Evolutionary conservation across 2,797 vertebrate genomes (phyloP).

Genomic region (Coluber constrictor): DNA sequence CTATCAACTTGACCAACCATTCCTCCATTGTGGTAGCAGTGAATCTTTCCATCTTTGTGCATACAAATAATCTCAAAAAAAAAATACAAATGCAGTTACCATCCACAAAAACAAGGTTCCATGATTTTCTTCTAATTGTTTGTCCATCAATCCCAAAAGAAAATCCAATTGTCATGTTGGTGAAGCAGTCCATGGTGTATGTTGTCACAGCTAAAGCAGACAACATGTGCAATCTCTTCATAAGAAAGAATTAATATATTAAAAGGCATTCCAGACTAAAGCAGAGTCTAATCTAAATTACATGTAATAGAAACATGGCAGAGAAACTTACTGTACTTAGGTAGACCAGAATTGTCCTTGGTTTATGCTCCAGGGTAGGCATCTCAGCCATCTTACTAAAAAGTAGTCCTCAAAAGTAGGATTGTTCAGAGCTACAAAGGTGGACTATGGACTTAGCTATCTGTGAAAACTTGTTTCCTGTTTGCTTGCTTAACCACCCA

Average conservation of each 20-base stretch:
- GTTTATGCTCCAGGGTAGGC: not conserved
- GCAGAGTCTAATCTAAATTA: not conserved
- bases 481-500: too few relatives aligned
- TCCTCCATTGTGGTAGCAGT: not conserved
- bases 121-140: not conserved
- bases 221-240: not conserved
- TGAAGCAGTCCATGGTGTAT: not conserved
- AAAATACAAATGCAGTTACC: not conserved
- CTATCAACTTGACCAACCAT: not conserved
- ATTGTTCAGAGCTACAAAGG: not conserved
- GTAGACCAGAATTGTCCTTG: not conserved
- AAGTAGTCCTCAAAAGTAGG: too few relatives aligned
- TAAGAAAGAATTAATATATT: not conserved
- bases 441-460: not conserved
- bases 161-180: not conserved
- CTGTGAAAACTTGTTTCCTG: not conserved
- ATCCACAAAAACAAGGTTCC: not conserved
- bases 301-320: not conserved
- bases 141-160: not conserved
- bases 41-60: not conserved
- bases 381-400: too few relatives aligned
- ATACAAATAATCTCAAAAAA: not conserved
- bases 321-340: not conserved
- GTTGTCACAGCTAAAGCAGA: not conserved
- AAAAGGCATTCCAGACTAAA: not conserved